Percentiles rank a stretch among this genome's conserved stretches.
Conservation (phyloP, 2,113 vertebrate species). For the Corythornis madagascariensis region DNA sequence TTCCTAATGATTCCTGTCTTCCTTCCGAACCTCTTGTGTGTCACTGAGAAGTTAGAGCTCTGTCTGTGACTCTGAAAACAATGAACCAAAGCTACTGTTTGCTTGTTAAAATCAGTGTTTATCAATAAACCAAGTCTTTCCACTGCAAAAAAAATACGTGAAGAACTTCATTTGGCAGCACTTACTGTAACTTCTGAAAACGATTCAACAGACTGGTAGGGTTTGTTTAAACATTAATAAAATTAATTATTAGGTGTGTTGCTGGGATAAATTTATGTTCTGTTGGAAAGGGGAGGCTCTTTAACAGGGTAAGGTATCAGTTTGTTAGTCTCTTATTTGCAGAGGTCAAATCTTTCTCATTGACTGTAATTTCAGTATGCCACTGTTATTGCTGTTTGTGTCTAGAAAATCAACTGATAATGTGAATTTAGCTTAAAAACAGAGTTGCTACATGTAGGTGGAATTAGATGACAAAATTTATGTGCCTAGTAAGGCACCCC, state of each 20-base stretch:
- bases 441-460: neutral
- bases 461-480: neutral
- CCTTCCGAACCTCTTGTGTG: neutral
- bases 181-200: neutral
- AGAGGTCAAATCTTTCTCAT: neutral
- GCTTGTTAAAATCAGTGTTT: slow-evolving; percentile 13
- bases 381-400: neutral
- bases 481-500: neutral
- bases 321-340: neutral
- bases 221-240: neutral
- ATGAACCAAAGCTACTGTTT: neutral
- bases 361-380: neutral
- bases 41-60: neutral
- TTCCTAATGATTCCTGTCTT: neutral
- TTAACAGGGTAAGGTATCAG: neutral
- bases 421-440: neutral
- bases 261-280: neutral
- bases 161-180: neutral
- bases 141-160: neutral
- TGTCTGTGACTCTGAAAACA: neutral
- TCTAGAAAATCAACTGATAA: neutral
- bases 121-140: neutral
- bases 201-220: neutral
- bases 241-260: neutral
- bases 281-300: neutral